These are phyloP conservation scores for Drosophila lacertosa DNA, from an alignment of 1,140 invertebrate genomes.

Conservation along the genomic window DNA sequence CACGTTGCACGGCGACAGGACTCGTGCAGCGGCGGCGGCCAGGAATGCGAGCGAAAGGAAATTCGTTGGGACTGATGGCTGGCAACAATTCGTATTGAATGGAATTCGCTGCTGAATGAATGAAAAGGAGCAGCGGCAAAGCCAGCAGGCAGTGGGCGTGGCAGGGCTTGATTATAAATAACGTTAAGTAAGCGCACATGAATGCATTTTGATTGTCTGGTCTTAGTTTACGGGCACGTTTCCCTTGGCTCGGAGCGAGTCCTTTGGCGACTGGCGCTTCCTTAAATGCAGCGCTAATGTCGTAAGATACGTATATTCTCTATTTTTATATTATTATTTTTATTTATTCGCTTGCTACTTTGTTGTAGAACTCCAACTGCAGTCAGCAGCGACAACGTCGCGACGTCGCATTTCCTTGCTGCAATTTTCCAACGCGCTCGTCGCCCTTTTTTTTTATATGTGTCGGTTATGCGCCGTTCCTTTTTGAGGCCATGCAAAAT, in stretches of 20 bases:
- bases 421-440: slow-evolving; percentile 71
- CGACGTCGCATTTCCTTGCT: slow-evolving; percentile 77
- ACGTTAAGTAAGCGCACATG: slow-evolving; percentile 77
- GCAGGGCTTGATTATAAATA: slow-evolving; percentile 72
- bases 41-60: slow-evolving; percentile 37
- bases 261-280: slow-evolving; percentile 51
- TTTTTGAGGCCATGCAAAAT: slow-evolving; percentile 80
- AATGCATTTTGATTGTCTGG: slow-evolving; percentile 81
- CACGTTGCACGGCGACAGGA: slow-evolving; percentile 10
- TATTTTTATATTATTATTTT: slow-evolving; percentile 42
- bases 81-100: slow-evolving; percentile 68
- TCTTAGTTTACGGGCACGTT: slow-evolving; percentile 76
- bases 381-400: slow-evolving; percentile 39
- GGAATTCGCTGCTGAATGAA: slow-evolving; percentile 65
- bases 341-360: slow-evolving; percentile 74
- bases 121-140: slow-evolving; percentile 19
- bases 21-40: slow-evolving; percentile 6
- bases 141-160: background rate
- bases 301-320: slow-evolving; percentile 69
- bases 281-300: slow-evolving; percentile 77
- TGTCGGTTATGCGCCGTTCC: slow-evolving; percentile 35
- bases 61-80: slow-evolving; percentile 39
- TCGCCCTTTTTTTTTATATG: slow-evolving; percentile 49
- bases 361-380: slow-evolving; percentile 64
- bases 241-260: slow-evolving; percentile 43